Evolutionary conservation across 1,140 invertebrate genomes (phyloP).

Genomic region (Drosophila funebris): DNA sequence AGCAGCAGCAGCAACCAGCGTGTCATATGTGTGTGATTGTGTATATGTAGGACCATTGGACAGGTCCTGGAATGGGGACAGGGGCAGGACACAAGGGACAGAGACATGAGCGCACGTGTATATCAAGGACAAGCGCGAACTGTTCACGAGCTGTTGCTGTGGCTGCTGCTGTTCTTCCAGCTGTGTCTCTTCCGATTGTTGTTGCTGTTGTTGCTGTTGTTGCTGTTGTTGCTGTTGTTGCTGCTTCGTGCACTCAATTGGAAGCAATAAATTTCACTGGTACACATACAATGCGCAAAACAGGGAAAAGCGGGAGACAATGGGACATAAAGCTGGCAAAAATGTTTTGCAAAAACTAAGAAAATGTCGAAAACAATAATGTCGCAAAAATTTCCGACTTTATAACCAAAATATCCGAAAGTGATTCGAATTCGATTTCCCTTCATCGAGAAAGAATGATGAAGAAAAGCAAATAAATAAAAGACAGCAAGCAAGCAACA

Average conservation of each 20-base stretch:
- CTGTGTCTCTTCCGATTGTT: conserved; percentile 43
- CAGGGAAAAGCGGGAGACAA: conserved; percentile 5
- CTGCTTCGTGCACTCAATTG: conserved; percentile 81
- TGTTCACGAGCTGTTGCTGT: conserved; percentile 66
- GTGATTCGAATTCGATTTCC: conserved; percentile 83
- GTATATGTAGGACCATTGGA: conserved; percentile 6
- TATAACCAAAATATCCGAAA: conserved; percentile 83
- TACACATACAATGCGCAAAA: conserved; percentile 53
- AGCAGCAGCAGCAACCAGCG: not conserved
- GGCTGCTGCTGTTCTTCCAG: conserved; percentile 21
- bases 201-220: conserved; percentile 8
- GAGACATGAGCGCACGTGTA: conserved; percentile 70
- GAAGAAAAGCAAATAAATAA: conserved; percentile 70
- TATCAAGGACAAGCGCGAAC: conserved; percentile 77
- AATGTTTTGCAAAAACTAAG: conserved; percentile 52
- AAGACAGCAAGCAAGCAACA: conserved; percentile 62
- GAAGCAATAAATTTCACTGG: conserved; percentile 83
- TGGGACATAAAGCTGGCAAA: conserved; percentile 12
- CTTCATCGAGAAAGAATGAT: conserved; percentile 31
- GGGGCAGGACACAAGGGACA: conserved; percentile 27
- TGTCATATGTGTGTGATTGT: conserved; percentile 14
- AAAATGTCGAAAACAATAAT: conserved; percentile 80
- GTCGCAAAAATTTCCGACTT: conserved; percentile 82
- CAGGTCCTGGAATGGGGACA: conserved; percentile 4
- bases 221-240: conserved; percentile 48